Evolutionary conservation across 1,140 invertebrate species (phyloP), one percentile per base, ranked within the genome.

Genomic region (Cydia amplana): DNA sequence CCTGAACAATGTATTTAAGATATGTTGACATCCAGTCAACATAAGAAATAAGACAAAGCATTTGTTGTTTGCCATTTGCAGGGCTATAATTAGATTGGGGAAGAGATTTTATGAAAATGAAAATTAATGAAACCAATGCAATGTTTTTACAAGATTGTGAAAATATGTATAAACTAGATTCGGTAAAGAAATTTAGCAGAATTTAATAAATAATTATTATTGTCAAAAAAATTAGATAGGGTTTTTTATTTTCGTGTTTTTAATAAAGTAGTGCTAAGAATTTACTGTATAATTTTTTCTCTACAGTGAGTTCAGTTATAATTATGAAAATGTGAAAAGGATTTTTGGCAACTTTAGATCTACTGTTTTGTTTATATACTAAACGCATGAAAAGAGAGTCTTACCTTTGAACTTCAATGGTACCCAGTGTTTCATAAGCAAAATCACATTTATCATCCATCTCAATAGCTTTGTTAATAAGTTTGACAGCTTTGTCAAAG

Each of bases 341-440:
- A 5, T 23, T 23, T 23, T 60, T 23, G 16, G 10, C 0, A 18
- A 55, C 5, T 23, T 60, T 23, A 18, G 6, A 10, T 60, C 10
- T n/a, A 20, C n/a, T 60, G 18, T 10, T 9, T 23, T 51, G n/a
- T 23, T 60, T 23, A 5, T n/a, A 23, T 20, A 12, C 4, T 23
- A 60, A 12, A 60, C 6, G 12, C 9, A 60, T 55, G 20, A 43
- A 25, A 76, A 64, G 72, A 72, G 18, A 10, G 67, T 77, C 92
- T 94, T 94, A 97, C 97, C 96, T 96, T 93, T 99, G 98, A 78
- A 98, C 96, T 95, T 98, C 97, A 79, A 99, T 96, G 1, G 97
- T 98, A 77, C 97, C 98, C 70, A 99, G 93, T 32, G 98, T 98
- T 94, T 99, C 98, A 93, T 98, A 99, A 14, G 97, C 98, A 94